Conservation (phyloP, 2,113 vertebrate species). For the Diadophis punctatus region DNA sequence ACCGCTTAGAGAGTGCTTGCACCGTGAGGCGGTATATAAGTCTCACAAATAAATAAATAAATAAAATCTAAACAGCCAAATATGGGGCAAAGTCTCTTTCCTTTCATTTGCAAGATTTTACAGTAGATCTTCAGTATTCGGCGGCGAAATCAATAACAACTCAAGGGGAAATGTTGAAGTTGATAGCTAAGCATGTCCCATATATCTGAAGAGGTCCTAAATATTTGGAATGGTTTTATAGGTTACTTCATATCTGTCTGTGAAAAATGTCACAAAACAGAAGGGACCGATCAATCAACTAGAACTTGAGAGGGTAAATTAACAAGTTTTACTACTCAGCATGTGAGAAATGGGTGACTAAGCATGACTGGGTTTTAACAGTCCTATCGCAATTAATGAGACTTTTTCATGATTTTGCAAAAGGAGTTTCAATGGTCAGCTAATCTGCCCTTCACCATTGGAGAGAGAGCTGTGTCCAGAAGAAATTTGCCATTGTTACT, state of each 20-base stretch:
- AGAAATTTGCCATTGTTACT: neutral
- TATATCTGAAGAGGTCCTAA: neutral
- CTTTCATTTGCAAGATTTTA: neutral
- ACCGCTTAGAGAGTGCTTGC: no score
- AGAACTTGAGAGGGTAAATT: neutral
- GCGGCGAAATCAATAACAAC: neutral
- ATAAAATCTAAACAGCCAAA: neutral
- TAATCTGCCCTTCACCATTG: neutral
- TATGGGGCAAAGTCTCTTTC: neutral
- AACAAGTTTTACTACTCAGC: neutral
- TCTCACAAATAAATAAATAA: no score
- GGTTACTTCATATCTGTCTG: neutral
- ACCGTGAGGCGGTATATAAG: no score
- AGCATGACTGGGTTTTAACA: neutral
- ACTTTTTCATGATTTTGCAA: neutral
- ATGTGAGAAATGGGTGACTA: neutral
- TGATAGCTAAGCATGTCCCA: neutral
- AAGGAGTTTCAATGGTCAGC: neutral
- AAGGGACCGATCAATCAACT: neutral
- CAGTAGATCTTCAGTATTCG: neutral
- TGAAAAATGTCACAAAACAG: neutral
- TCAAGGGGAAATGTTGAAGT: neutral
- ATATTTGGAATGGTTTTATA: neutral
- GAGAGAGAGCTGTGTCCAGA: neutral
- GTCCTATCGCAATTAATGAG: neutral